phyloP scores from a whole-genome alignment of 2,797 vertebrate species.

The Poecilia picta region DNA sequence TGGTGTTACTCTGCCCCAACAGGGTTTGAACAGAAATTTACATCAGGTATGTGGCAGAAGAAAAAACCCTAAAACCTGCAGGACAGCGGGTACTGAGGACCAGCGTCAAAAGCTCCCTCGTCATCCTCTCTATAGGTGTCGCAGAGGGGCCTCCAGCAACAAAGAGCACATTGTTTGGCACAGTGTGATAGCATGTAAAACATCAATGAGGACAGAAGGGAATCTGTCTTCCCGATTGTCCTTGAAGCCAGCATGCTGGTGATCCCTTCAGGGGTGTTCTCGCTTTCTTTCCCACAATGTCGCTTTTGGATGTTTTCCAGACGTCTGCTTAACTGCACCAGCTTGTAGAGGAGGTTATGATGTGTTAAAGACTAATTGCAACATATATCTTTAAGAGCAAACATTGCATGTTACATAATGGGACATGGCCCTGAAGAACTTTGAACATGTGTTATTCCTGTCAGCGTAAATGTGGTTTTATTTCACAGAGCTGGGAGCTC shows the following conservation, averaged over 20 bases:
- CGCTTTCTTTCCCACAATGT: slow-evolving; percentile 31
- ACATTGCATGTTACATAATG: slow-evolving; percentile 44
- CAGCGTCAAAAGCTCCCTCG: not conserved
- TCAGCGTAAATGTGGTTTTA: slow-evolving; percentile 17
- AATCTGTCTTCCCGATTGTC: slow-evolving; percentile 67
- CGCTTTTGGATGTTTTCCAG: slow-evolving; percentile 67
- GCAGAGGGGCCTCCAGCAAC: slow-evolving; percentile 32
- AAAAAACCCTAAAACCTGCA: not conserved
- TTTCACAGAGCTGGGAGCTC: slow-evolving; percentile 25
- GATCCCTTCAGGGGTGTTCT: not conserved
- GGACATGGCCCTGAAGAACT: slow-evolving; percentile 41
- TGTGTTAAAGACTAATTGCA: slow-evolving; percentile 71
- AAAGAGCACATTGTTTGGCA: slow-evolving; percentile 62
- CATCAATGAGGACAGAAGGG: slow-evolving; percentile 63
- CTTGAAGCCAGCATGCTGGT: slow-evolving; percentile 4
- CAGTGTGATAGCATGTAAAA: slow-evolving; percentile 43
- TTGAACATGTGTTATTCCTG: slow-evolving; percentile 47
- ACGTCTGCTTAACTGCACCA: slow-evolving; percentile 44
- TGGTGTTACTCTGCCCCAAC: not conserved
- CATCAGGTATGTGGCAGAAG: not conserved
- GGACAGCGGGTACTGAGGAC: not conserved
- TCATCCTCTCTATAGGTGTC: slow-evolving; percentile 31
- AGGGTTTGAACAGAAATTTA: not conserved
- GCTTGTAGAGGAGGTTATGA: slow-evolving; percentile 54
- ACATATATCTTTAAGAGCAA: slow-evolving; percentile 43